phyloP scores from a whole-genome alignment of 2,888 invertebrate species.

The Azorinus chamasolen region DNA sequence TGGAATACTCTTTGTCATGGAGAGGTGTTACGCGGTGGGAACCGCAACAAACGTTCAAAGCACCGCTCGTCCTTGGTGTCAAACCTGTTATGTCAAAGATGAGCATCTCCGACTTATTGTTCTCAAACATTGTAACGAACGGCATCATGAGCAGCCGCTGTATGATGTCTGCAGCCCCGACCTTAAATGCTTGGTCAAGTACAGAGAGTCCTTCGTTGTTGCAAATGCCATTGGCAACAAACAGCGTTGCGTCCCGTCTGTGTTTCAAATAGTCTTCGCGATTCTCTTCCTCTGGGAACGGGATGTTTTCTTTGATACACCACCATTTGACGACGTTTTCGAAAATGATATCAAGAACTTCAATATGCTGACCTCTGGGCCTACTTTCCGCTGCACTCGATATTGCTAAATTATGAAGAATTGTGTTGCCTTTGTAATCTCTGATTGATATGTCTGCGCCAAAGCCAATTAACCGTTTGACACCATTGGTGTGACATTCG shows the following conservation, averaged over 20 bases:
- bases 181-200: slow-evolving; percentile 75
- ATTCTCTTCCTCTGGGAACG: slow-evolving; percentile 74
- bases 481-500: slow-evolving; percentile 65
- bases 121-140: slow-evolving; percentile 74
- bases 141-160: slow-evolving; percentile 75
- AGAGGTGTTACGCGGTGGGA: slow-evolving; percentile 28
- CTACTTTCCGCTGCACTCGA: slow-evolving; percentile 62
- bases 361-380: slow-evolving; percentile 57
- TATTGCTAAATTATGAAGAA: slow-evolving; percentile 78
- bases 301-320: slow-evolving; percentile 73
- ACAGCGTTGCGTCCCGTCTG: slow-evolving; percentile 70
- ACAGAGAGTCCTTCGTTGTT: slow-evolving; percentile 79
- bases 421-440: slow-evolving; percentile 79
- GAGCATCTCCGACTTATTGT: slow-evolving; percentile 21
- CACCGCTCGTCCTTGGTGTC: slow-evolving; percentile 73
- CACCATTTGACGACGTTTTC: slow-evolving; percentile 79
- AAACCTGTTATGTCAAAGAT: slow-evolving; percentile 81
- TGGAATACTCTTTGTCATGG: slow-evolving; percentile 3
- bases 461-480: slow-evolving; percentile 61
- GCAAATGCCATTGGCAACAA: slow-evolving; percentile 71
- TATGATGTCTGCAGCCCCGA: slow-evolving; percentile 77
- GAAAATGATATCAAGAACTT: slow-evolving; percentile 69
- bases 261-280: slow-evolving; percentile 45
- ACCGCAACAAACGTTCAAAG: slow-evolving; percentile 41
- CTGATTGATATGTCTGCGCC: slow-evolving; percentile 70